Conservation (phyloP, 1,140 invertebrate species). For the Drosophila nigrodunni region DNA sequence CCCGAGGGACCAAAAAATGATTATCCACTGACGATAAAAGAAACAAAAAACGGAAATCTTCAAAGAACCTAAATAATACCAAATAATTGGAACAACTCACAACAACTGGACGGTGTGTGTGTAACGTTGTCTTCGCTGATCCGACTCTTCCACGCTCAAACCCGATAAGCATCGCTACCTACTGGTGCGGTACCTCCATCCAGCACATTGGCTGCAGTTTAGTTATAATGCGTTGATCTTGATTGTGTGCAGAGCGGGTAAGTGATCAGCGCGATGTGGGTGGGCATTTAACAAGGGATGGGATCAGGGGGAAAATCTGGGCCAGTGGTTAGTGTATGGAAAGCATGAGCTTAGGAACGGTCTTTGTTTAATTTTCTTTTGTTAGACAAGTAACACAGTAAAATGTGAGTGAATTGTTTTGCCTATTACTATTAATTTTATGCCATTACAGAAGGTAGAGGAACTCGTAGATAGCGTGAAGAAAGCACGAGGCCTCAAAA, state of each 20-base stretch:
- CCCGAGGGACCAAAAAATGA: background rate
- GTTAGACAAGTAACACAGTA: conserved; percentile 1
- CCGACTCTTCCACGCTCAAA: conserved; percentile 13
- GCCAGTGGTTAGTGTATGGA: background rate
- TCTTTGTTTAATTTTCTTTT: conserved; percentile 6
- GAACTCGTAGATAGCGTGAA: conserved; percentile 87
- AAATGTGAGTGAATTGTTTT: conserved; percentile 6
- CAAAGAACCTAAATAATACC: background rate
- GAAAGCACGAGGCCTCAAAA: conserved; percentile 88
- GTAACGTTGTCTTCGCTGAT: conserved; percentile 2
- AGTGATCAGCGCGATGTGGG: conserved; percentile 76
- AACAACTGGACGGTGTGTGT: conserved; percentile 7
- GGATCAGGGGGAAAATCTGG: background rate
- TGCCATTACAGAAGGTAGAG: conserved; percentile 85
- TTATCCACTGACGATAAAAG: background rate
- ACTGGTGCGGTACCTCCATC: conserved; percentile 18
- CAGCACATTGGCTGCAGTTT: conserved; percentile 49
- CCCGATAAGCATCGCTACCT: background rate
- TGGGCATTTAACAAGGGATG: conserved; percentile 17
- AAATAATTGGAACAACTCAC: conserved; percentile 1
- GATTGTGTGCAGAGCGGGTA: conserved; percentile 75
- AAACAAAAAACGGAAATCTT: background rate
- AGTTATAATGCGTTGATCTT: conserved; percentile 73
- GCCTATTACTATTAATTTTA: conserved; percentile 59
- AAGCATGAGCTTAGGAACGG: conserved; percentile 1